Evolutionary conservation across 2,113 vertebrate genomes (phyloP).

Genomic region (Mobula hypostoma): DNA sequence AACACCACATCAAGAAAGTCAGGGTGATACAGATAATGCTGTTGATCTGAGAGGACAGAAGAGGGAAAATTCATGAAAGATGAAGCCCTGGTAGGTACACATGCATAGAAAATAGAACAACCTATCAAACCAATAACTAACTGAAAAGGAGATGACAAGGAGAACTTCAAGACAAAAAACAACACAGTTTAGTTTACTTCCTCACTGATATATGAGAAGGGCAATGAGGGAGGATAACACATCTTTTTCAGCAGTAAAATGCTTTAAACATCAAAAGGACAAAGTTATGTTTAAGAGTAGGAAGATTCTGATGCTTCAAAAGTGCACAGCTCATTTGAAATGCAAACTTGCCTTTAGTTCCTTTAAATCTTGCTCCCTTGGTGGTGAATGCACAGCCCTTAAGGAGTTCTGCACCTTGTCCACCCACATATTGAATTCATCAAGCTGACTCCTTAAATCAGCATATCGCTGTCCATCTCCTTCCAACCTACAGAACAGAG

Average conservation of each 20-base stretch:
- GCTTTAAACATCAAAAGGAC: background rate
- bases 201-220: no score
- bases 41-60: background rate
- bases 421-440: slow-evolving; percentile 69
- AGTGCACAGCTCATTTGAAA: background rate
- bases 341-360: slow-evolving; percentile 67
- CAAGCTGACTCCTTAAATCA: slow-evolving; percentile 63
- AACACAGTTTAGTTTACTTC: background rate
- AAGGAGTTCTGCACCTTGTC: slow-evolving; percentile 62
- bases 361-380: slow-evolving; percentile 60
- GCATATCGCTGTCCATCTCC: slow-evolving; percentile 61
- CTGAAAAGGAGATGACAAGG: background rate
- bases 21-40: background rate
- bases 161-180: background rate
- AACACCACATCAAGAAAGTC: background rate
- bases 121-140: background rate
- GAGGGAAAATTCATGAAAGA: background rate
- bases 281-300: background rate
- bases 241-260: background rate
- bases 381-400: slow-evolving; percentile 51
- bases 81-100: background rate
- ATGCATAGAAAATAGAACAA: background rate
- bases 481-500: slow-evolving; percentile 57
- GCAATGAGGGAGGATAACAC: background rate
- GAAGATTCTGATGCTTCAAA: background rate